phyloP scores from a whole-genome alignment of 2,797 vertebrate species.

The Hafferia zeledoni region DNA sequence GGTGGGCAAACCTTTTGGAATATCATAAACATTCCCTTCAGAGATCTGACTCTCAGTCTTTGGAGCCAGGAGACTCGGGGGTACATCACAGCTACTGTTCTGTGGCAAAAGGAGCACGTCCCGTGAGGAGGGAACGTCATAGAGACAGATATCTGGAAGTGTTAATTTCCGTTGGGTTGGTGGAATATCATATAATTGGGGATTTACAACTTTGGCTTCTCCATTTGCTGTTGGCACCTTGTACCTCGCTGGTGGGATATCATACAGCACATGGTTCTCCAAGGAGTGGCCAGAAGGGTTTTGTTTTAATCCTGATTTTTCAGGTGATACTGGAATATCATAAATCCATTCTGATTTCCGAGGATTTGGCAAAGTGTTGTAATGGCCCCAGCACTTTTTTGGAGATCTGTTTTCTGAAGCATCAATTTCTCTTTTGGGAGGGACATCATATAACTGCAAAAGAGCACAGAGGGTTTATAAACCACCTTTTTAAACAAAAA shows the following conservation, averaged over 20 bases:
- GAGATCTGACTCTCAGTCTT: constrained; percentile 53
- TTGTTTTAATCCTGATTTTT: constrained; percentile 63
- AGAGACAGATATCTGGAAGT: constrained; percentile 4
- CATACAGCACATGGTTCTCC: constrained; percentile 9
- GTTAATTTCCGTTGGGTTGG: constrained; percentile 27
- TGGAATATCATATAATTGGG: constrained; percentile 32
- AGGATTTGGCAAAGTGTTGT: constrained; percentile 81
- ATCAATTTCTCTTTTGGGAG: constrained; percentile 76
- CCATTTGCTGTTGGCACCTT: background rate
- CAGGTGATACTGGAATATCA: constrained; percentile 80
- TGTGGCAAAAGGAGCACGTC: background rate
- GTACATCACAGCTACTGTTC: background rate
- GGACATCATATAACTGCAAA: constrained; percentile 81
- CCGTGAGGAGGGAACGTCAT: constrained; percentile 1
- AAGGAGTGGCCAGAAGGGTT: background rate
- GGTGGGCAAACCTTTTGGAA: constrained; percentile 52
- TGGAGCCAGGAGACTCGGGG: constrained; percentile 1
- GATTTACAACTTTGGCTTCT: background rate
- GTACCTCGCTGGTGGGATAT: constrained; percentile 42
- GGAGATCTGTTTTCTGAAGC: constrained; percentile 66
- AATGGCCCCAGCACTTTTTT: constrained; percentile 58
- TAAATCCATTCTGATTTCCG: constrained; percentile 88
- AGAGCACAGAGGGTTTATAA: background rate
- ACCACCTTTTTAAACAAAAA: background rate
- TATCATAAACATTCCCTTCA: constrained; percentile 74